Evolutionary conservation across 2,888 invertebrate species (phyloP).

Genomic region (Xestia sexstrigata): DNA sequence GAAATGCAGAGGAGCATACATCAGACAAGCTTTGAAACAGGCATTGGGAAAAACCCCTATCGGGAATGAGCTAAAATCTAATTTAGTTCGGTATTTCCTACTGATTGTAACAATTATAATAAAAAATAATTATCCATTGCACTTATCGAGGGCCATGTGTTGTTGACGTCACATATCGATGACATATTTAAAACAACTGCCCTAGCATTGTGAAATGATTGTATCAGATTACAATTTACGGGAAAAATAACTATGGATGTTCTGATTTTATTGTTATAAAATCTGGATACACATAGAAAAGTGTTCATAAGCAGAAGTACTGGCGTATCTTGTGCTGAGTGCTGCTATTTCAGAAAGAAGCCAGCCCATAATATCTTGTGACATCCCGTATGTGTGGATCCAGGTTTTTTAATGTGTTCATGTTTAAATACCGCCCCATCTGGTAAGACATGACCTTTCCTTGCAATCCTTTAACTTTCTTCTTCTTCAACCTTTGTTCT

Average conservation of each 20-base stretch:
- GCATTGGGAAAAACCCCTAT: background rate
- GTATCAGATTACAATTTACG: slow-evolving; percentile 43
- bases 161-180: slow-evolving; percentile 22
- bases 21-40: background rate
- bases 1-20: background rate
- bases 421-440: background rate
- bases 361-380: background rate
- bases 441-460: background rate
- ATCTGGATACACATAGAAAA: background rate
- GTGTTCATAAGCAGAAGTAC: background rate
- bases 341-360: background rate
- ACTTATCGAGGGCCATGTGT: slow-evolving; percentile 56
- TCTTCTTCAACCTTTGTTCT: no score
- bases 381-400: background rate
- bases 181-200: slow-evolving; percentile 48
- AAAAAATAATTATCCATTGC: slow-evolving; percentile 38
- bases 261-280: background rate
- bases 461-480: background rate
- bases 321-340: background rate
- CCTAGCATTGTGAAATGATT: slow-evolving; percentile 30
- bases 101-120: slow-evolving; percentile 30
- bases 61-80: background rate
- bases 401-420: background rate
- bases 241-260: background rate
- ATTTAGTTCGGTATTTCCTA: slow-evolving; percentile 19